Percentiles rank a stretch among this genome's conserved stretches.
phyloP scores from a whole-genome alignment of 2,797 vertebrate species.

The Gymnocypris eckloni region DNA sequence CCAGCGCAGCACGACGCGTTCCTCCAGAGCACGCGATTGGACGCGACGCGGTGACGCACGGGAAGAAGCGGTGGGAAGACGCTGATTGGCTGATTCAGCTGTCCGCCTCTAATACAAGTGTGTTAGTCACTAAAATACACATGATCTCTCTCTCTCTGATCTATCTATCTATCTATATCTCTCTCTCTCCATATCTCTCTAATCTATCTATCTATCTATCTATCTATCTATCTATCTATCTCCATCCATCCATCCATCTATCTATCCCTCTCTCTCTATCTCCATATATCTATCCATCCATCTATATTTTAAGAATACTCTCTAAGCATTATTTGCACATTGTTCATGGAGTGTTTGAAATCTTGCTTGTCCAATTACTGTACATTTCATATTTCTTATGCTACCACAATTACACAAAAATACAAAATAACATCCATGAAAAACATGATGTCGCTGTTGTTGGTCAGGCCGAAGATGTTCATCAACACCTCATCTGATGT shows the following conservation, averaged over 20 bases:
- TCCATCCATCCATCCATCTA: background rate
- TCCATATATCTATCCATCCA: background rate
- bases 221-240: background rate
- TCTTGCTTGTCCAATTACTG: no score
- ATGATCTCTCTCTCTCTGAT: background rate
- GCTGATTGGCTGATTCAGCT: conserved; percentile 60
- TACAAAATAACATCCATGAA: no score
- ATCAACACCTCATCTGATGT: no score
- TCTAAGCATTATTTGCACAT: no score
- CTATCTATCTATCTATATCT: background rate
- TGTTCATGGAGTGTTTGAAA: no score
- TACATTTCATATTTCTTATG: no score
- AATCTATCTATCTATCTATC: background rate
- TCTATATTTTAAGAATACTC: background rate
- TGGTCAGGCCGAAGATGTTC: no score
- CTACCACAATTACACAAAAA: no score
- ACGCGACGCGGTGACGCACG: conserved; percentile 60
- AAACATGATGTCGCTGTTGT: no score
- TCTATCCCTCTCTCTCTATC: background rate
- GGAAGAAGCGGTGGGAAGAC: conserved; percentile 70
- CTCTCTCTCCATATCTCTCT: background rate
- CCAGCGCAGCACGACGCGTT: conserved; percentile 64
- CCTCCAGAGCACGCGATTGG: conserved; percentile 66
- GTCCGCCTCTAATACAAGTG: conserved; percentile 38
- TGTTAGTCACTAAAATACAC: conserved; percentile 23